phyloP scores from a whole-genome alignment of 2,888 invertebrate species.

The Nomada flava region DNA sequence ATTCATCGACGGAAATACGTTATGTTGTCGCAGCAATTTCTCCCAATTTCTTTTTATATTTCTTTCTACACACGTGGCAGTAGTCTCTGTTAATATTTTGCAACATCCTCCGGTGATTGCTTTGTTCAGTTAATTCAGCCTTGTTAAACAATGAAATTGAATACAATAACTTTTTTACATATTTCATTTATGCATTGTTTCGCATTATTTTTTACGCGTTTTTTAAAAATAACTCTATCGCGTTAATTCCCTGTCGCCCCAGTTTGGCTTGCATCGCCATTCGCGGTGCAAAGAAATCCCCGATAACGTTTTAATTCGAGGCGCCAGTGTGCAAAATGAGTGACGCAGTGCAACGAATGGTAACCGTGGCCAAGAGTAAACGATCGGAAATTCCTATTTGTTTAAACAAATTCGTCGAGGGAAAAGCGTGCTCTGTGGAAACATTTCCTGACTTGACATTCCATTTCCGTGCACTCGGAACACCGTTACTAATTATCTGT shows the following conservation, averaged over 20 bases:
- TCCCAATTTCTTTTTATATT: no score
- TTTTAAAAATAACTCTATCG: neutral
- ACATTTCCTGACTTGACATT: neutral
- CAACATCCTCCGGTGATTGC: no score
- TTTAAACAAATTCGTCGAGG: slow-evolving; percentile 29
- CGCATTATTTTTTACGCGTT: neutral
- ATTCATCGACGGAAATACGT: no score
- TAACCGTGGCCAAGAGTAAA: neutral
- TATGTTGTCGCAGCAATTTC: no score
- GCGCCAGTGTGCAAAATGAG: neutral
- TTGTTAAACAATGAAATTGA: no score
- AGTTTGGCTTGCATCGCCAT: no score
- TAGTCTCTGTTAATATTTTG: no score
- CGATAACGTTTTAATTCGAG: slow-evolving; percentile 9
- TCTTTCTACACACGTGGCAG: no score
- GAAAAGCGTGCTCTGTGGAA: slow-evolving; percentile 10
- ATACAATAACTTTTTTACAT: no score
- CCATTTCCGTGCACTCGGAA: slow-evolving; percentile 9
- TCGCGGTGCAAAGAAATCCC: no score
- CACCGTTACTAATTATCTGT: slow-evolving; percentile 37
- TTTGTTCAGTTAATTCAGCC: no score
- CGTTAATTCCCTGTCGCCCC: neutral
- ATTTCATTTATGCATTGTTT: no score
- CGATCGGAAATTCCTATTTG: neutral
- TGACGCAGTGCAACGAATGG: neutral